Conservation (phyloP, 2,888 invertebrate genomes). For the Isoperla grammatica region DNA sequence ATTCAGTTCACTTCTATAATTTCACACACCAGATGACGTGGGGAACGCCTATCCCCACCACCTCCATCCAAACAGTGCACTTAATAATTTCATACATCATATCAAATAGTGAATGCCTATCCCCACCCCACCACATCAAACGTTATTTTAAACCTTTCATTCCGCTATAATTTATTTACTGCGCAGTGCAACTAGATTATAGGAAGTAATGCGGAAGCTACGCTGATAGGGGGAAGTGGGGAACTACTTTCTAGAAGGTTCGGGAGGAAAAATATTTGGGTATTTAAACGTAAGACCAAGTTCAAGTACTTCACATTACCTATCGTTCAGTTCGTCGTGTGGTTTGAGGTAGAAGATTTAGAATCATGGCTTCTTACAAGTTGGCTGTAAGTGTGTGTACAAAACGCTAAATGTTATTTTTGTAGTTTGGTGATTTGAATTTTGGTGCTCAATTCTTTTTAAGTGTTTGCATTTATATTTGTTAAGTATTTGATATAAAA, state of each 20-base stretch:
- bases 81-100: neutral
- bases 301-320: neutral
- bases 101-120: neutral
- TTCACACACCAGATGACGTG: too few species aligned
- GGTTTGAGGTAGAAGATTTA: too few species aligned
- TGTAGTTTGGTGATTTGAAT: neutral
- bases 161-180: neutral
- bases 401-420: neutral
- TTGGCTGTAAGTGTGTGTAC: neutral
- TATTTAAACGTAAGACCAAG: slow-evolving; percentile 3
- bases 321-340: neutral
- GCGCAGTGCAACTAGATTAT: neutral
- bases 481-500: too few species aligned
- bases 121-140: neutral
- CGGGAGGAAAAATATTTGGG: neutral
- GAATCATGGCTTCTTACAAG: slow-evolving; percentile 3
- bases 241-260: slow-evolving; percentile 8
- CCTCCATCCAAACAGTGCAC: neutral
- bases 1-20: too few species aligned
- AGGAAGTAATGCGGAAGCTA: neutral
- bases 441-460: neutral
- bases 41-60: too few species aligned
- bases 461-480: too few species aligned
- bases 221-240: neutral
- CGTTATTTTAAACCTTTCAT: neutral